Evolutionary conservation across 2,888 invertebrate species (phyloP).

Genomic region (Tipula lateralis): DNA sequence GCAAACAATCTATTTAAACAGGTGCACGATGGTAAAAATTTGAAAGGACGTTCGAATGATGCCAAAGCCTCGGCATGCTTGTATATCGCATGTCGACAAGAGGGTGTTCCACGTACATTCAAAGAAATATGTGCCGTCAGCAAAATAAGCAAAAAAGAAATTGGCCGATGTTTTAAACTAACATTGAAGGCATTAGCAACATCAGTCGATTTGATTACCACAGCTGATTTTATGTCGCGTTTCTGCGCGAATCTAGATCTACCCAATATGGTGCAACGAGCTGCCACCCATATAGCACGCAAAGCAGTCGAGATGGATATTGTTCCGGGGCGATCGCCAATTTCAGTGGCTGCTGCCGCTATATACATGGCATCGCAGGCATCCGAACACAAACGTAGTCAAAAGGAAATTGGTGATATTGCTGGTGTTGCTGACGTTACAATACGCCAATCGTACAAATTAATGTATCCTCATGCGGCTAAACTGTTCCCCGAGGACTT

Average conservation of each 20-base stretch:
- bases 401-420: constrained; percentile 97
- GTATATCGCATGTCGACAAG: constrained; percentile 97
- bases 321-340: constrained; percentile 95
- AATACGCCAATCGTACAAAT: constrained; percentile 93
- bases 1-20: constrained; percentile 97
- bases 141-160: constrained; percentile 98
- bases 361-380: constrained; percentile 99
- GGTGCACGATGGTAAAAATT: constrained; percentile 90
- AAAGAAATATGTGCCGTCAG: constrained; percentile 99
- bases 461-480: constrained; percentile 91
- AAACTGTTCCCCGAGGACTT: constrained; percentile 95
- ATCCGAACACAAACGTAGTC: constrained; percentile 90
- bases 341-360: constrained; percentile 97
- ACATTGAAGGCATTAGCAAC: constrained; percentile 95
- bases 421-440: constrained; percentile 98
- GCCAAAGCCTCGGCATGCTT: constrained; percentile 98
- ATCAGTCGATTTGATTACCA: constrained; percentile 94
- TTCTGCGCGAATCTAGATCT: constrained; percentile 86
- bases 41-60: constrained; percentile 94
- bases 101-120: constrained; percentile 97
- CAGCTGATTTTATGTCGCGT: constrained; percentile 97
- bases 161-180: constrained; percentile 95
- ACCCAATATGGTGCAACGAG: constrained; percentile 83
- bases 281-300: constrained; percentile 94
- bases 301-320: constrained; percentile 96